Evolutionary conservation across 2,113 vertebrate species (phyloP), one percentile per base, ranked within the genome.

Genomic region (Cyprinodon tularosa): DNA sequence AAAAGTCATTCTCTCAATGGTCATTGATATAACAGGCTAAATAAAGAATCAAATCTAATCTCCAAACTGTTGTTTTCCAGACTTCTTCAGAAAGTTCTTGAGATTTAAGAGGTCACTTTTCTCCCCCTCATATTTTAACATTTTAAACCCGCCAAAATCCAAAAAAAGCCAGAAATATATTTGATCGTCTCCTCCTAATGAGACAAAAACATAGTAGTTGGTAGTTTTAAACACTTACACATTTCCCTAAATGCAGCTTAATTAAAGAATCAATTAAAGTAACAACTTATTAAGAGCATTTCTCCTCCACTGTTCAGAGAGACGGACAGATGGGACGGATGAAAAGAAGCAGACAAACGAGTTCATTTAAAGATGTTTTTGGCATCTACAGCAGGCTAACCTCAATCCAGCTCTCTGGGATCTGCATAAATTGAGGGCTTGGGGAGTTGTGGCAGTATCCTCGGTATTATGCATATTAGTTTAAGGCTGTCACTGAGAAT

Each of bases 361-460:
- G 85, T 93, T 93, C 83, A 89, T 93, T 93, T 91, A 86, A 89
- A 91, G 79, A 91, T 86, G 85, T 89, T 90, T 86, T 88, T 86
- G 85, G 81, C 81, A 75, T 88, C 78, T 91, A 72, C 81, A 86
- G 86, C 90, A 71, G 90, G 84, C 91, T 87, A 92, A 91, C 90
- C 90, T 92, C 90, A 93, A 94, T 94, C 90, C 91, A 87, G 91
- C 92, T 93, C 92, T 89, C 79, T 90, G 86, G 91, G 93, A 94
- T 94, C 92, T 94, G 91, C 93, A 94, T 95, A 93, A 93, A 95
- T 93, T 94, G 93, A 91, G 79, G 90, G 92, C 90, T 92, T 77
- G 92, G 88, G 88, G 92, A 91, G 85, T 88, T 89, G 91, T 86
- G 88, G 90, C 92, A 91, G 86, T 92, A 93, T 94, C 91, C 91